Conservation (phyloP, 2,797 vertebrate genomes). For the Tamandua tetradactyla region DNA sequence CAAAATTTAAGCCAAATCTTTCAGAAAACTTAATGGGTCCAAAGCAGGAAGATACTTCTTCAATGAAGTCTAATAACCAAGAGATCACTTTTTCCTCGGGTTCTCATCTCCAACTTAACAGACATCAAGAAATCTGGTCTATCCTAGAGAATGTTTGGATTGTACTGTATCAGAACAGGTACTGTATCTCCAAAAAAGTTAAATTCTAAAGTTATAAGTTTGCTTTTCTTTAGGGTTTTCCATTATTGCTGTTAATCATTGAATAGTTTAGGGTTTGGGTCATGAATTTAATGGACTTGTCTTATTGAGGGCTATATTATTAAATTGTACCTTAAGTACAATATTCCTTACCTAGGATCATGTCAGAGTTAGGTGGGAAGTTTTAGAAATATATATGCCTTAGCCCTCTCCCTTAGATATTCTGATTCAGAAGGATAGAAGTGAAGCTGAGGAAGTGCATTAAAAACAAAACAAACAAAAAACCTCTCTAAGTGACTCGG, state of each 20-base stretch:
- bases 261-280: neutral
- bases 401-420: neutral
- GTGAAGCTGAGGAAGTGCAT: neutral
- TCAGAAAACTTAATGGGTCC: conserved; percentile 78
- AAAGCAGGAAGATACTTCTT: conserved; percentile 80
- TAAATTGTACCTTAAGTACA: conserved; percentile 36
- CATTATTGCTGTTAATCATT: neutral
- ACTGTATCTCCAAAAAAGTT: conserved; percentile 57
- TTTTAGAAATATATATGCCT: neutral
- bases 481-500: neutral
- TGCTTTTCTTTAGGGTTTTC: neutral
- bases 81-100: conserved; percentile 83
- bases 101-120: conserved; percentile 79
- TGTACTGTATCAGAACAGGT: conserved; percentile 90
- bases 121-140: conserved; percentile 91
- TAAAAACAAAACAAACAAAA: neutral
- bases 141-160: conserved; percentile 93
- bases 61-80: conserved; percentile 68
- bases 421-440: neutral
- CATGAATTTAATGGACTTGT: conserved; percentile 29
- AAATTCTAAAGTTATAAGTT: neutral
- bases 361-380: neutral
- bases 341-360: neutral
- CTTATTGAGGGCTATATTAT: neutral
- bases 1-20: conserved; percentile 78